Evolutionary conservation across 92 coral and sea anemone genomes (phyloP).

Genomic region (Palythoa caribaeorum): DNA sequence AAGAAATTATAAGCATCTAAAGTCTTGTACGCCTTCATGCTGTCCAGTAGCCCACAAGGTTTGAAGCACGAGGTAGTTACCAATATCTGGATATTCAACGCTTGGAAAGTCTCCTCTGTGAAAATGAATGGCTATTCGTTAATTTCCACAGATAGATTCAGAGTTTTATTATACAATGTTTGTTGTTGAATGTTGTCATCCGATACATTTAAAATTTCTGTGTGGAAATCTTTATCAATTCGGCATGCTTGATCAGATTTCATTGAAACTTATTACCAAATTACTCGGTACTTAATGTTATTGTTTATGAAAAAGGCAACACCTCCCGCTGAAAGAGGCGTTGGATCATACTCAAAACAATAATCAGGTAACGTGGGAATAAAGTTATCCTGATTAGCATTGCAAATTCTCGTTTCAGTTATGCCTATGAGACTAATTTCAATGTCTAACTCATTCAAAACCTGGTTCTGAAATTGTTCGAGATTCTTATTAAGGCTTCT

Average conservation of each 20-base stretch:
- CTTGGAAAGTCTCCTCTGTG: not conserved
- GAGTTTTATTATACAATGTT: too few species aligned
- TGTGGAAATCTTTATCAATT: too few species aligned
- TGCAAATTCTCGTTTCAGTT: constrained; percentile 46
- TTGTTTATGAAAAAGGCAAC: constrained; percentile 42
- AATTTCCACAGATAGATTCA: too few species aligned
- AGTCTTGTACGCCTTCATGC: constrained; percentile 63
- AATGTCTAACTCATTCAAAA: constrained; percentile 42
- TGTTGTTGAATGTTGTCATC: too few species aligned
- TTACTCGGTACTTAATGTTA: constrained; percentile 15
- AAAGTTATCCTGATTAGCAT: constrained; percentile 38
- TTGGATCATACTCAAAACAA: constrained; percentile 48
- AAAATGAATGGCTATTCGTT: too few species aligned
- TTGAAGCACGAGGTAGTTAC: constrained; percentile 40
- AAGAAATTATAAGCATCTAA: constrained; percentile 63
- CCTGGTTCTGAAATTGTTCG: constrained; percentile 44
- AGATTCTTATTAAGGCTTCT: constrained; percentile 46
- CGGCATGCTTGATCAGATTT: too few species aligned
- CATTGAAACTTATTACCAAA: not conserved
- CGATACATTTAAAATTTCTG: too few species aligned
- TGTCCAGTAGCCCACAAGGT: constrained; percentile 44
- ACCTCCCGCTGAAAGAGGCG: constrained; percentile 48
- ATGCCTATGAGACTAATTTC: constrained; percentile 41
- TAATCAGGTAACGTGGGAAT: constrained; percentile 33
- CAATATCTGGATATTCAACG: not conserved